Percentiles rank a stretch among this genome's conserved stretches.
Conservation (phyloP, 1,140 invertebrate genomes). For the Megalonaias nervosa region DNA sequence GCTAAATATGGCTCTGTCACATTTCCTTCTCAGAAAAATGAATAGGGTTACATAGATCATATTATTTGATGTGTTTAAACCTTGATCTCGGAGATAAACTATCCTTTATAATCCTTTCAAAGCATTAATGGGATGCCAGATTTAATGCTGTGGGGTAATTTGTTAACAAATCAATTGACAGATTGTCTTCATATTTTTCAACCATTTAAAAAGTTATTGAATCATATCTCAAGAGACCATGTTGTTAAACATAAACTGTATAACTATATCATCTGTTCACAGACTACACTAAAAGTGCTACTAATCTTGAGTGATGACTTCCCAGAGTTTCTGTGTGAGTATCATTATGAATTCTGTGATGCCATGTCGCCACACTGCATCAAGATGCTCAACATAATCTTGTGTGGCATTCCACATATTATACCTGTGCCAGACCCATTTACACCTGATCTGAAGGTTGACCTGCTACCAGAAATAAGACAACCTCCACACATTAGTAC, state of each 20-base stretch:
- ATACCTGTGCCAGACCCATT: conserved; percentile 99
- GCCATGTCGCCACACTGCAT: conserved; percentile 99
- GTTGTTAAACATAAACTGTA: too few relatives aligned
- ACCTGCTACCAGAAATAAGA: conserved; percentile 89
- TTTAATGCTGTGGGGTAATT: neutral
- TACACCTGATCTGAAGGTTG: conserved; percentile 90
- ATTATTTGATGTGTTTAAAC: neutral
- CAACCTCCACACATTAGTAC: conserved; percentile 86
- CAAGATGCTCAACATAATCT: conserved; percentile 98
- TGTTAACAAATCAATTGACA: too few relatives aligned
- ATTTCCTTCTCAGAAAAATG: neutral
- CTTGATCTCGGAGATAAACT: neutral
- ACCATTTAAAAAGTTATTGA: too few relatives aligned
- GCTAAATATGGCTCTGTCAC: neutral
- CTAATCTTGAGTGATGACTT: conserved; percentile 98
- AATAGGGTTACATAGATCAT: too few relatives aligned
- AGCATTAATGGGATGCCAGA: too few relatives aligned
- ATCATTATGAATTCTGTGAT: conserved; percentile 99
- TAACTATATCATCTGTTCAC: conserved; percentile 37
- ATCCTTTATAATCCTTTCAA: too few relatives aligned
- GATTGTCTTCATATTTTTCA: too few relatives aligned
- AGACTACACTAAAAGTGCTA: conserved; percentile 96
- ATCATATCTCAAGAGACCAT: too few relatives aligned
- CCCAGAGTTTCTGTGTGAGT: conserved; percentile 99
- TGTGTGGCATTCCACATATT: conserved; percentile 97